Conservation (phyloP, 2,888 invertebrate genomes). For the Drosophila neonasuta region DNA sequence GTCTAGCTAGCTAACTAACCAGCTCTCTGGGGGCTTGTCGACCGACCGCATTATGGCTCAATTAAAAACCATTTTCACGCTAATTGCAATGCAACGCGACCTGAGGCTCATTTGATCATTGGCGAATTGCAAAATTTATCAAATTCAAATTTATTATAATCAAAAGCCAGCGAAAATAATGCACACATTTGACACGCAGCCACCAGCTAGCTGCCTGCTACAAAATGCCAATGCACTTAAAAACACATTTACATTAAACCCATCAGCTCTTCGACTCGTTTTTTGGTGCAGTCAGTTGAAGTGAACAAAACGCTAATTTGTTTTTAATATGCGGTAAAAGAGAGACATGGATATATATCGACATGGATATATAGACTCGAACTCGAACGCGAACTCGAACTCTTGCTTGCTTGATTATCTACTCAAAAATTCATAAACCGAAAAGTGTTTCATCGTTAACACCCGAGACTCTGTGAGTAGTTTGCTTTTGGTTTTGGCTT, state of each 20-base stretch:
- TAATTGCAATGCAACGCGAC: slow-evolving; percentile 50
- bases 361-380: neutral
- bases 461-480: slow-evolving; percentile 35
- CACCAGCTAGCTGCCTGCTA: neutral
- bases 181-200: slow-evolving; percentile 53
- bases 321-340: slow-evolving; percentile 65
- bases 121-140: slow-evolving; percentile 47
- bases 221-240: slow-evolving; percentile 53
- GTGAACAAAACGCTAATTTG: slow-evolving; percentile 67
- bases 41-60: slow-evolving; percentile 71
- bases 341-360: slow-evolving; percentile 13
- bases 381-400: neutral
- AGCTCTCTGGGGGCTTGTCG: slow-evolving; percentile 45
- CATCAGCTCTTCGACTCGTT: neutral
- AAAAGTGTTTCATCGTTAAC: slow-evolving; percentile 76
- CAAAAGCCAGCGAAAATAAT: slow-evolving; percentile 35
- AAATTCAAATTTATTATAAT: slow-evolving; percentile 44
- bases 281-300: slow-evolving; percentile 1
- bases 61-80: slow-evolving; percentile 73
- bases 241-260: slow-evolving; percentile 54
- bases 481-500: neutral
- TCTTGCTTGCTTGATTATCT: slow-evolving; percentile 68
- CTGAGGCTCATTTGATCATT: slow-evolving; percentile 13
- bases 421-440: slow-evolving; percentile 66
- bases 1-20: slow-evolving; percentile 42